Conservation (phyloP, 2,888 invertebrate genomes). For the Phaedon cochleariae region DNA sequence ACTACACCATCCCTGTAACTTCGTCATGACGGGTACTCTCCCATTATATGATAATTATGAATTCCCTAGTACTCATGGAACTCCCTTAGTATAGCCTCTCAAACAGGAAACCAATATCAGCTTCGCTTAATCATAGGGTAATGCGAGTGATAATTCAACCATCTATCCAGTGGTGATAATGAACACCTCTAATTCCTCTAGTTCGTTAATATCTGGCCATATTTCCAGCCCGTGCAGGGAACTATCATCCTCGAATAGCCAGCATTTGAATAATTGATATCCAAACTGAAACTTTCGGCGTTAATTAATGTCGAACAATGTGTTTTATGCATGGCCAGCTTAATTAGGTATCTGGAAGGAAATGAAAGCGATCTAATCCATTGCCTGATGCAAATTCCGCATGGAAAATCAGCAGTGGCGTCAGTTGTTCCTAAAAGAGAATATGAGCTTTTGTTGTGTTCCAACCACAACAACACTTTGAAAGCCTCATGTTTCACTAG, state of each 20-base stretch:
- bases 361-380: constrained; percentile 37
- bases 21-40: too few species aligned
- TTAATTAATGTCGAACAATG: constrained; percentile 47
- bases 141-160: not conserved
- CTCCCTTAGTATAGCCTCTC: too few species aligned
- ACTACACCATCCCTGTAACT: too few species aligned
- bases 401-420: not conserved
- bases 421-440: not conserved
- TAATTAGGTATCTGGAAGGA: constrained; percentile 35
- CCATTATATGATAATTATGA: too few species aligned
- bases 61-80: too few species aligned
- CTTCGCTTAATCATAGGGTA: not conserved
- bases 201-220: constrained; percentile 23
- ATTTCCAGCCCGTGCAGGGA: constrained; percentile 13
- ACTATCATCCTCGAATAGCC: constrained; percentile 24
- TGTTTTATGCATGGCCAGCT: constrained; percentile 45
- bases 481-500: too few species aligned
- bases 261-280: constrained; percentile 33
- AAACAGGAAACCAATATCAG: too few species aligned
- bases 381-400: constrained; percentile 23
- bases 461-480: too few species aligned
- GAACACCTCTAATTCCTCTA: constrained; percentile 18
- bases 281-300: constrained; percentile 36
- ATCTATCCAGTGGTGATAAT: not conserved
- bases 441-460: too few species aligned